Conservation (phyloP, 2,888 invertebrate species). For the Lycocerus yunnanus region DNA sequence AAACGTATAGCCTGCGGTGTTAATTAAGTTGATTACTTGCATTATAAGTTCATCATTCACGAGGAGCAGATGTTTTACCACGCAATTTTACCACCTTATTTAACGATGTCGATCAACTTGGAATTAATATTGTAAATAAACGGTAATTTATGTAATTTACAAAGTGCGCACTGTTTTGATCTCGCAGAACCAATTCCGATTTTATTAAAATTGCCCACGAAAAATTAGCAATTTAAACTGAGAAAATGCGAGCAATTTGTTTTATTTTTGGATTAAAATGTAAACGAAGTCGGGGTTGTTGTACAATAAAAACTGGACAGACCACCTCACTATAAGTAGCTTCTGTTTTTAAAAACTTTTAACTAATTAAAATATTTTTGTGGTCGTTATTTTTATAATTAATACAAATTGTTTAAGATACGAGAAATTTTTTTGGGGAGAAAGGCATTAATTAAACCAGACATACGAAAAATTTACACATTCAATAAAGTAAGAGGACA, state of each 20-base stretch:
- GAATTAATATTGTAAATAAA: not conserved
- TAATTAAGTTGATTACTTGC: conserved; percentile 36
- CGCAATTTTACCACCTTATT: conserved; percentile 28
- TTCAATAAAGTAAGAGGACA: conserved; percentile 9
- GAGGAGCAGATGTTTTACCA: conserved; percentile 33
- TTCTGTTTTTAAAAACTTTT: conserved; percentile 31
- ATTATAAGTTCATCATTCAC: conserved; percentile 38
- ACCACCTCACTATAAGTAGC: conserved; percentile 37
- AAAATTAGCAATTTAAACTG: not conserved
- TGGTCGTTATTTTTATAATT: conserved; percentile 45
- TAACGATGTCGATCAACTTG: conserved; percentile 30
- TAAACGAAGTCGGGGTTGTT: conserved; percentile 8
- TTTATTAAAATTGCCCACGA: not conserved
- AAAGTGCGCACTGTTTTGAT: not conserved
- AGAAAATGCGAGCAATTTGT: not conserved
- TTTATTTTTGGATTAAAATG: conserved; percentile 17
- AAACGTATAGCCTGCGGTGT: conserved; percentile 22
- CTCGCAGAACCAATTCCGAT: not conserved
- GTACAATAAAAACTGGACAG: conserved; percentile 30
- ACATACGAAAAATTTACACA: conserved; percentile 14
- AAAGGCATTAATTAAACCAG: conserved; percentile 30
- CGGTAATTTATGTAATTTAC: not conserved
- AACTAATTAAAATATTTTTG: conserved; percentile 50
- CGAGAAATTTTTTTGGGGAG: conserved; percentile 32
- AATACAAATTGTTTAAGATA: conserved; percentile 49